Base-by-base conservation (phyloP, 1,140 invertebrate species). In the Drosophila lini region DNA sequence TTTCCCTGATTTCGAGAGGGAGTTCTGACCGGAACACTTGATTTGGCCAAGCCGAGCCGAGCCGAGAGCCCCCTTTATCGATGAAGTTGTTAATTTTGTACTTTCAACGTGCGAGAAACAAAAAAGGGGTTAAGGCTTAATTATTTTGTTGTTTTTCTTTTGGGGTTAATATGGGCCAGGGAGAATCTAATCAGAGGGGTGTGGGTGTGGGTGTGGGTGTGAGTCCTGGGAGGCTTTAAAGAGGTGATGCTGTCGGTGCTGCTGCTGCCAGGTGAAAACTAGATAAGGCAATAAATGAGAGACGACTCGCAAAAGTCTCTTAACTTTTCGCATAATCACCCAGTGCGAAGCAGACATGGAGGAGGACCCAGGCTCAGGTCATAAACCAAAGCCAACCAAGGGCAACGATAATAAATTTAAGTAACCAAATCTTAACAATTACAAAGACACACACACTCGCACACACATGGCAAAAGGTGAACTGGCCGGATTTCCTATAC, bases 371-470 rank as follows among this genome's bases (percentile, higher is more conserved):
- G 60, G 70, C 63, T 62, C 68, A 71, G 64, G 48, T 63, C 76
- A 80, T 69, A 73, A 69, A 70, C 64, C 34, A 41, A 58, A 70
- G n/a, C 28, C n/a, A 47, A 38, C 28, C n/a, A 47, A 44, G 32
- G 52, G 77, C 48, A 65, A 63, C 77, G 69, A 76, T 78, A 79
- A 91, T 91, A 89, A 91, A 91, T 91, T 84, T 76, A 67, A 77
- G 83, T 84, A 88, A 91, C 80, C 77, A 91, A 84, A 91, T 91
- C 89, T 91, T 88, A 89, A 83, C 88, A 91, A 91, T 91, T 88
- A 91, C 80, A 91, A 60, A 79, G 60, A 81, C 45, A 56, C 16
- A 52, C 50, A 9, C 22, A 25, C 19, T 19, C 19, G 19, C 22
- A 15, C 44, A 13, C 11, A n/a, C 38, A 47, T 42, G 34, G 53